A percentile compares a stretch with the other conserved stretches of the same genome.
phyloP scores from a whole-genome alignment of 2,888 invertebrate genomes.

The Eremobia ochroleuca region DNA sequence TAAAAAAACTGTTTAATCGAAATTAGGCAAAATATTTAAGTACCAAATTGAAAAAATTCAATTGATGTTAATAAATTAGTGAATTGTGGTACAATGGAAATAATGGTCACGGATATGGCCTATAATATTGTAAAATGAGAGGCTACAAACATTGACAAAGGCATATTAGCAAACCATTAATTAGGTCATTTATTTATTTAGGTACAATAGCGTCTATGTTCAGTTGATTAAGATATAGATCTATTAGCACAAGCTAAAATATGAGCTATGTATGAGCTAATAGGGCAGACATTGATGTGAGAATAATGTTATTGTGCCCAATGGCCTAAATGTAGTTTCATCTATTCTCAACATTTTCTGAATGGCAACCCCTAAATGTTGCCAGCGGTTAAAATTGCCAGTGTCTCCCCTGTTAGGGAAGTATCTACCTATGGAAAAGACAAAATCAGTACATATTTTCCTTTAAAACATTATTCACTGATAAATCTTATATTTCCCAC shows the following conservation, averaged over 20 bases:
- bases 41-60: constrained; percentile 2
- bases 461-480: constrained; percentile 38
- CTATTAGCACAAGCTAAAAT: background rate
- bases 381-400: constrained; percentile 13
- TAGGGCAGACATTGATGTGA: constrained; percentile 14
- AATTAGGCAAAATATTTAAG: constrained; percentile 24
- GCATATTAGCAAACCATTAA: constrained; percentile 7
- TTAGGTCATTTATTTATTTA: constrained; percentile 2
- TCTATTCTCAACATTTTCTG: background rate
- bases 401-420: constrained; percentile 1
- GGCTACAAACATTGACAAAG: constrained; percentile 15
- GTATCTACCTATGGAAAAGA: background rate
- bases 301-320: constrained; percentile 5
- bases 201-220: background rate
- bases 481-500: constrained; percentile 42
- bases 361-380: constrained; percentile 14
- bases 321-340: background rate
- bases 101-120: background rate
- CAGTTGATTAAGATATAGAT: background rate
- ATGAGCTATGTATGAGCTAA: background rate
- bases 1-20: constrained; percentile 50
- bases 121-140: background rate
- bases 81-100: constrained; percentile 20
- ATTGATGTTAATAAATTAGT: constrained; percentile 51
- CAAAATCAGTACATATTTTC: constrained; percentile 9